Percentiles rank a stretch among this genome's conserved stretches.
These are phyloP conservation scores for Acrocephalus scirpaceus DNA, from an alignment of 2,797 vertebrate species.

Conservation along the genomic window DNA sequence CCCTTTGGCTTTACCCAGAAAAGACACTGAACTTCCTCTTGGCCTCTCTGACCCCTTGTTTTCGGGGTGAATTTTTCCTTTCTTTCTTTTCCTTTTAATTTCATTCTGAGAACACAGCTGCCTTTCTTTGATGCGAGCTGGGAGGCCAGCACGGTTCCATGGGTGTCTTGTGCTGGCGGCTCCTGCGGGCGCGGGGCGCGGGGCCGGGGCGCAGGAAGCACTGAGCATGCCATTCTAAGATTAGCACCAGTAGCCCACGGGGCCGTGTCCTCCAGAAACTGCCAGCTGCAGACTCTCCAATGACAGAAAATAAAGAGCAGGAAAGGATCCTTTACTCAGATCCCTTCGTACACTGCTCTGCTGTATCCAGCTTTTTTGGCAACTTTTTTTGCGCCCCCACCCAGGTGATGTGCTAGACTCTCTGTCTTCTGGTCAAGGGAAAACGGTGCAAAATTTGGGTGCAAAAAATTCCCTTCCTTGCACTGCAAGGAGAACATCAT, in stretches of 20 bases:
- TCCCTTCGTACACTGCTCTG: background rate
- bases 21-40: conserved; percentile 10
- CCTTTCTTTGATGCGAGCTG: conserved; percentile 1
- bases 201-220: conserved; percentile 29
- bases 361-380: background rate
- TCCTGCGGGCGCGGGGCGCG: background rate
- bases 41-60: conserved; percentile 10
- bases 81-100: background rate
- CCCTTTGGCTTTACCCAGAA: background rate
- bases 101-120: background rate
- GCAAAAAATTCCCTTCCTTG: background rate
- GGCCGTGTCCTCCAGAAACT: conserved; percentile 5
- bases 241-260: conserved; percentile 67
- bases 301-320: background rate
- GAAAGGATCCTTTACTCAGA: conserved; percentile 18
- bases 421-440: background rate
- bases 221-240: conserved; percentile 72
- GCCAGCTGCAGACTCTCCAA: conserved; percentile 66
- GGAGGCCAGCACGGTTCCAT: background rate
- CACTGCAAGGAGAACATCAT: background rate
- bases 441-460: background rate
- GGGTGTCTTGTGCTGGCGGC: background rate
- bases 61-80: background rate
- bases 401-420: background rate
- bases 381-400: background rate